Base-by-base conservation (phyloP, 2,797 vertebrate species). In the Decapterus maruadsi region DNA sequence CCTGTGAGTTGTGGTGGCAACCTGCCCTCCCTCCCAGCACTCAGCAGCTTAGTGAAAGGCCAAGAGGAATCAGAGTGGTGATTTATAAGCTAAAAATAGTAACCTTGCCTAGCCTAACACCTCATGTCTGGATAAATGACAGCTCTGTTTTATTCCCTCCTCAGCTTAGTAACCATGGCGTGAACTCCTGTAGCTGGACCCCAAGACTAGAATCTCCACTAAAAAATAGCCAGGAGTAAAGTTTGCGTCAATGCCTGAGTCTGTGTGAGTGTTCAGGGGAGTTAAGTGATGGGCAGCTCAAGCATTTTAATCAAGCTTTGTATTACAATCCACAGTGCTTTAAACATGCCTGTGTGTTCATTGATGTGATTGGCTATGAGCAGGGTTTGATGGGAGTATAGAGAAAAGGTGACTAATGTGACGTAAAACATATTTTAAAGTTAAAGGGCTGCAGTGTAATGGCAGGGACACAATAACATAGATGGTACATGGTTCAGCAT, bases 1-100 rank as follows among this genome's bases (percentile, higher is more conserved):
- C 90, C 69, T 56, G 71, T 81, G 81, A 89, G 89, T 77, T 62
- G 71, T 70, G 67, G 81, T 77, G 80, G 86, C 85, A 85, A 86
- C 89, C 86, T 86, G 78, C 80, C 83, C 86, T 78, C 85, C 84
- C 81, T 81, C 85, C 66, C 84, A 88, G 87, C 78, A 88, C 80
- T 91, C 81, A 85, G 82, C 87, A 90, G 90, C 91, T 93, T 92
- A 94, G 87, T 83, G 77, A 93, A 92, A 91, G 92, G 91, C 89
- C 91, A 93, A 84, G 85, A 88, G 87, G 83, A 92, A 90, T 89
- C 87, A 85, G 87, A 81, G 80, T 81, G 86, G 78, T 89, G 91
- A 92, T 92, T 92, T 92, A 83, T 80, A 74, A 1, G 65, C 90
- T 93, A 93, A 92, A 91, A 88, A 93, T 94, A 93, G 92, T 80